Evolutionary conservation across 2,888 invertebrate genomes (phyloP), one percentile per base, ranked within the genome.

Genomic region (Drosophila quinaria): DNA sequence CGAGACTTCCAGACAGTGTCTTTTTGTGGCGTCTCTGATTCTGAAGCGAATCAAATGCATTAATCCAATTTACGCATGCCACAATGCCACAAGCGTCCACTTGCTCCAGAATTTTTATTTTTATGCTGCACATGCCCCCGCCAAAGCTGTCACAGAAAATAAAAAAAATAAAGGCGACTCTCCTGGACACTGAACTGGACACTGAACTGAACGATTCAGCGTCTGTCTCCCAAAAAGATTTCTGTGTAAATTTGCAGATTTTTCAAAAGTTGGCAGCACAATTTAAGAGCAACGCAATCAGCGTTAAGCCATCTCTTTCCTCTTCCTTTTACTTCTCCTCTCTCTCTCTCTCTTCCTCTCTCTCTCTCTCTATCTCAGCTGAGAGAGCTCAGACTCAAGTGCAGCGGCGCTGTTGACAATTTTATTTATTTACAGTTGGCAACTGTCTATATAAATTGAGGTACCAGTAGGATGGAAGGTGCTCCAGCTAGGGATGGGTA

Each of bases 281-380:
- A 91, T 91, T 91, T 91, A 90, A 90, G 90, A 91, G 91, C 90
- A 80, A 80, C 85, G 88, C 90, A 91, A 90, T 90, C 90, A 91
- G 85, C 85, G 82, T 79, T 84, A 74, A 81, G 74, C 81, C 79
- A 91, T 90, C 91, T 91, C 25, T n/a, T 17, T 4, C 11, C 17
- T 10, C 4, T 4, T 13, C 11, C 35, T 25, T 25, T 5, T 25
- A 25, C 2, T 4, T 13, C 33, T 19, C n/a, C 19, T 19, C 11
- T 37, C 6, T 8, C n/a, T 8, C 15, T 15, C 15, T 4, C 13
- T 35, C 25, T 25, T 19, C 1, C 35, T 13, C 5, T 1, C 37
- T 39, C n/a, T n/a, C n/a, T n/a, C 39, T 5, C 35, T 39, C 37
- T n/a, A 8, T 19, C 19, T 42, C 42, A 11, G 6, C n/a, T 9